Conservation (phyloP, 1,140 invertebrate species). For the Batillaria attramentaria region DNA sequence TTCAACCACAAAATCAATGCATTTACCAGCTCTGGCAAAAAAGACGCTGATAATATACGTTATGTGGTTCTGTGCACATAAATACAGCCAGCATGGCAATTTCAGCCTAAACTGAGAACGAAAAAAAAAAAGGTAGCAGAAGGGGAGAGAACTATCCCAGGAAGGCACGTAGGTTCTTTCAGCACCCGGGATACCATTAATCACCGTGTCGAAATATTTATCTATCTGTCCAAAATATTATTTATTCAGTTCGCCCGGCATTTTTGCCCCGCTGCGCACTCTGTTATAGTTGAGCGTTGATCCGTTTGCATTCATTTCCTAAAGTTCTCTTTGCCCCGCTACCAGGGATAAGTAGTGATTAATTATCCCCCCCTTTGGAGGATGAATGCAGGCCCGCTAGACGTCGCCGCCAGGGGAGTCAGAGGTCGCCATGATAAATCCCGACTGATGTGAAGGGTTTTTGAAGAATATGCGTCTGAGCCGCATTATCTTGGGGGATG, state of each 20-base stretch:
- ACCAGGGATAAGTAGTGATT: constrained; percentile 27
- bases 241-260: constrained; percentile 29
- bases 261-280: constrained; percentile 10
- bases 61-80: too few species aligned
- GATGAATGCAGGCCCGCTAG: constrained; percentile 30
- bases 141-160: too few species aligned
- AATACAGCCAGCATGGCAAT: too few species aligned
- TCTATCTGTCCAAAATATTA: constrained; percentile 33
- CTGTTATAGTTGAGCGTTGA: constrained; percentile 15
- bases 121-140: too few species aligned
- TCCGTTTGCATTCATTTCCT: constrained; percentile 3
- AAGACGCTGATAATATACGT: too few species aligned
- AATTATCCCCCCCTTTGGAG: constrained; percentile 29
- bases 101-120: too few species aligned
- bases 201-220: constrained; percentile 34
- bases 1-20: too few species aligned
- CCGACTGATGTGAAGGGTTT: constrained; percentile 25
- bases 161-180: constrained; percentile 11
- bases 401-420: constrained; percentile 27
- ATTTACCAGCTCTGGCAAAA: too few species aligned
- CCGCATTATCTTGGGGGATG: too few species aligned
- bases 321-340: neutral
- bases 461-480: constrained; percentile 13
- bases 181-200: constrained; percentile 7
- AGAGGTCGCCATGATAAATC: constrained; percentile 30